Conservation (phyloP, 2,797 vertebrate species). For the Xiphorhynchus erythropygius region DNA sequence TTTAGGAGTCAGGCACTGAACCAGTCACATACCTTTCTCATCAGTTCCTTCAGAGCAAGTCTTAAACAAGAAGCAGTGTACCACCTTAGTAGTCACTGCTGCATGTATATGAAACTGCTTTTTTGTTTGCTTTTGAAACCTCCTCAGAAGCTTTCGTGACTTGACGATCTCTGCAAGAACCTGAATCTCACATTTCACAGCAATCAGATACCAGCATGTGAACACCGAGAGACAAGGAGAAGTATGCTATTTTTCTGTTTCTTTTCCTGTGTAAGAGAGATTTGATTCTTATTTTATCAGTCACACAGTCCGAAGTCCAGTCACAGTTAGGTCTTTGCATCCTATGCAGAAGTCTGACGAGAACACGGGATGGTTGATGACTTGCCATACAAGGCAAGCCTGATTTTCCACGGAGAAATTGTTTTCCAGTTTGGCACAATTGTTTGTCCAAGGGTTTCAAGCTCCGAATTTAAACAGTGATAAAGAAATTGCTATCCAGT, state of each 20-base stretch:
- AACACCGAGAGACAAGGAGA: slow-evolving; percentile 47
- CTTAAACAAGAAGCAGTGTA: slow-evolving; percentile 25
- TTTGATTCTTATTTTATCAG: slow-evolving; percentile 45
- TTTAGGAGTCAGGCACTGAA: slow-evolving; percentile 46
- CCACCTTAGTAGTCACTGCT: slow-evolving; percentile 14
- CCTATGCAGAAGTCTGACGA: background rate
- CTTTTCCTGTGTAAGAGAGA: background rate
- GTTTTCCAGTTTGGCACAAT: slow-evolving; percentile 13
- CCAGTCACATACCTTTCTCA: slow-evolving; percentile 45
- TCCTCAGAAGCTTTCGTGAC: slow-evolving; percentile 40
- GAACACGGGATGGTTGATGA: background rate
- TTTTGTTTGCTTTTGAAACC: slow-evolving; percentile 40
- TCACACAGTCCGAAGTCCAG: slow-evolving; percentile 51
- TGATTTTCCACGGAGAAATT: slow-evolving; percentile 53
- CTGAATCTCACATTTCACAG: slow-evolving; percentile 13
- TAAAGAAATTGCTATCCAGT: slow-evolving; percentile 70
- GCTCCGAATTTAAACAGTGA: slow-evolving; percentile 48
- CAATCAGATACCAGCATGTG: slow-evolving; percentile 6
- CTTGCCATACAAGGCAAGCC: slow-evolving; percentile 24
- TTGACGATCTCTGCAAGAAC: slow-evolving; percentile 24
- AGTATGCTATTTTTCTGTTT: slow-evolving; percentile 48
- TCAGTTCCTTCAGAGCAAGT: slow-evolving; percentile 39
- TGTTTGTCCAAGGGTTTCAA: slow-evolving; percentile 58
- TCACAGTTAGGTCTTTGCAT: slow-evolving; percentile 47
- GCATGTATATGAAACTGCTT: background rate